These are phyloP conservation scores for Arothron firmamentum DNA, from an alignment of 2,113 vertebrate genomes.

Conservation along the genomic window DNA sequence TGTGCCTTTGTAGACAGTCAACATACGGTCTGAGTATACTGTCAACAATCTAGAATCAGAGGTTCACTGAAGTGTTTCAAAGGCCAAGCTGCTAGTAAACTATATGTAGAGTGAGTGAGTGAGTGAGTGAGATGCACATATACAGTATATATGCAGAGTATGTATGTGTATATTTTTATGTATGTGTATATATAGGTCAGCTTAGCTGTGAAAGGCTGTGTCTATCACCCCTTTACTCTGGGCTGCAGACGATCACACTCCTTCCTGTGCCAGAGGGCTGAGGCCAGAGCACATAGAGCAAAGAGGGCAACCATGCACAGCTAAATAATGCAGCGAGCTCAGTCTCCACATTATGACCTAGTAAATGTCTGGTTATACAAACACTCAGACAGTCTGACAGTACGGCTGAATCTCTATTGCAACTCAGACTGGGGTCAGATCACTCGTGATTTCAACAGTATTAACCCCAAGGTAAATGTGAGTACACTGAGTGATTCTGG, in stretches of 20 bases:
- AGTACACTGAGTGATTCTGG: background rate
- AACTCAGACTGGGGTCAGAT: constrained; percentile 10
- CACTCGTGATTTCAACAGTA: constrained; percentile 7
- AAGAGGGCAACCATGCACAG: constrained; percentile 63
- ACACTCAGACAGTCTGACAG: constrained; percentile 53
- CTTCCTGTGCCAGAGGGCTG: constrained; percentile 53
- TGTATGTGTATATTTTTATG: constrained; percentile 10
- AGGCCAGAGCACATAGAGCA: constrained; percentile 50
- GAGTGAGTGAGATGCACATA: constrained; percentile 5
- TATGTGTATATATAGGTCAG: constrained; percentile 34
- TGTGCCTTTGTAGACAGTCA: too few species aligned
- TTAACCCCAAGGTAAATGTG: constrained; percentile 9
- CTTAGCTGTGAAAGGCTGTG: constrained; percentile 25
- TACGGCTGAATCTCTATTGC: constrained; percentile 29
- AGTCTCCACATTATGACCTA: constrained; percentile 70
- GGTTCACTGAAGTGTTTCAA: too few species aligned
- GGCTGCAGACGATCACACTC: constrained; percentile 29
- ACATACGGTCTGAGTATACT: too few species aligned
- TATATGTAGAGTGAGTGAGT: background rate
- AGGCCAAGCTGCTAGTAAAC: too few species aligned
- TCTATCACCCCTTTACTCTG: constrained; percentile 25
- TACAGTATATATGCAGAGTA: background rate
- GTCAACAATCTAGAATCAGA: too few species aligned
- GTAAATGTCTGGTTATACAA: constrained; percentile 67
- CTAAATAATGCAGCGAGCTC: constrained; percentile 71